Conservation (phyloP, 1,140 invertebrate genomes). For the Leptonema lineaticorne region DNA sequence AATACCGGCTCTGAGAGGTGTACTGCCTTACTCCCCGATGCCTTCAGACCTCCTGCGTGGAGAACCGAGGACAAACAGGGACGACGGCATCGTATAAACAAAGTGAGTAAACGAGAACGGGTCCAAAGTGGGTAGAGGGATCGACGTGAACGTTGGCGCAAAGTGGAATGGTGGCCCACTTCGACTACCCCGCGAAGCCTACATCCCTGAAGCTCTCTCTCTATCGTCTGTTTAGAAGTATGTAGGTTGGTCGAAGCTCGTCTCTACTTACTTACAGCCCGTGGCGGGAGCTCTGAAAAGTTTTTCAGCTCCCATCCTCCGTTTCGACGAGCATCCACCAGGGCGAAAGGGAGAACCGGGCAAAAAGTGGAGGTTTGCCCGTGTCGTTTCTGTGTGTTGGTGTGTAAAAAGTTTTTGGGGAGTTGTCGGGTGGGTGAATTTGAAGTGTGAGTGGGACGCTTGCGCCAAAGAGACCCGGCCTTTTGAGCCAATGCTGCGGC, state of each 20-base stretch:
- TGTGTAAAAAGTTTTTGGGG: slow-evolving; percentile 38
- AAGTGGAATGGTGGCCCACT: not conserved
- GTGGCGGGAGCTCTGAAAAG: slow-evolving; percentile 34
- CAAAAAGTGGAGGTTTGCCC: slow-evolving; percentile 39
- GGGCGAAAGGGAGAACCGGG: slow-evolving; percentile 3
- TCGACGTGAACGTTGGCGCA: too few relatives aligned
- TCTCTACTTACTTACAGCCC: slow-evolving; percentile 26
- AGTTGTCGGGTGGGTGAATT: slow-evolving; percentile 18
- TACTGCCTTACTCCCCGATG: not conserved
- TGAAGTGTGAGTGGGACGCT: slow-evolving; percentile 20
- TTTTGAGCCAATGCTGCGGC: slow-evolving; percentile 24
- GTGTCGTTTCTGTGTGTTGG: slow-evolving; percentile 28
- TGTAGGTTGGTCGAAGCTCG: not conserved
- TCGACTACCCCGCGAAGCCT: slow-evolving; percentile 1
- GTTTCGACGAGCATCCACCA: not conserved
- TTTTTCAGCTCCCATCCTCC: slow-evolving; percentile 32
- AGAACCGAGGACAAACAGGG: too few relatives aligned
- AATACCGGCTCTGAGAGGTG: slow-evolving; percentile 29
- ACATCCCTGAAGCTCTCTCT: slow-evolving; percentile 17
- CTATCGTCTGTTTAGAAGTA: slow-evolving; percentile 22
- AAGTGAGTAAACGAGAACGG: too few relatives aligned
- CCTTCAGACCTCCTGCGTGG: not conserved
- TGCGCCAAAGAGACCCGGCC: not conserved
- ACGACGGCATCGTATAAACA: too few relatives aligned
- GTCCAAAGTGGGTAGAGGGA: too few relatives aligned